Evolutionary conservation across 2,797 vertebrate species (phyloP).

Genomic region (Acomys russatus): DNA sequence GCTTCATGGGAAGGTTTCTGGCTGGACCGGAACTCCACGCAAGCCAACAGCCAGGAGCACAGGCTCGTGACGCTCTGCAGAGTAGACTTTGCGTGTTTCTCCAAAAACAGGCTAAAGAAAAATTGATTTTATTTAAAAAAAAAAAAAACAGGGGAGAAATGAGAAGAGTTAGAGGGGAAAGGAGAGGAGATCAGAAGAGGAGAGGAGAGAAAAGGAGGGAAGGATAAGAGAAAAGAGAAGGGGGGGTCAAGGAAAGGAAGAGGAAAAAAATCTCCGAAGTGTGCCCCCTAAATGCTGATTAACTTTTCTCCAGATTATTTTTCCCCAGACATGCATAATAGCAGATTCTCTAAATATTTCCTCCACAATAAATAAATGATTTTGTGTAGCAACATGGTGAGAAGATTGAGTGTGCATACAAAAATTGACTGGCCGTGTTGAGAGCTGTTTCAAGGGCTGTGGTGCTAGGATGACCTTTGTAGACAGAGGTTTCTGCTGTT

Average conservation of each 20-base stretch:
- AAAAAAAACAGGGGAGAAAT: not conserved
- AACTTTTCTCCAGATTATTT: not conserved
- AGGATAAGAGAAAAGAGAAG: not conserved
- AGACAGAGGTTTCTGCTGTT: conserved; percentile 9
- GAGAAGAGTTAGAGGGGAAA: not conserved
- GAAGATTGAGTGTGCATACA: not conserved
- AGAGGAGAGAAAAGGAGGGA: not conserved
- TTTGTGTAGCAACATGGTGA: conserved; percentile 49
- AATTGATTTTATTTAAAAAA: not conserved
- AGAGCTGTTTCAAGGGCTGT: not conserved
- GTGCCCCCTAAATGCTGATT: not conserved
- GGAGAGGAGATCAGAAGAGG: rapidly evolving
- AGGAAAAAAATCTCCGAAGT: not conserved
- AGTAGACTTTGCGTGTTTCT: conserved; percentile 49
- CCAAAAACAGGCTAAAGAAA: conserved; percentile 17
- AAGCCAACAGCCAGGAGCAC: conserved; percentile 79
- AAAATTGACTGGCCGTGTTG: conserved; percentile 9
- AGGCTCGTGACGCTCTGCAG: conserved; percentile 47
- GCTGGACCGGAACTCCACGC: conserved; percentile 72
- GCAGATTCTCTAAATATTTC: conserved; percentile 24
- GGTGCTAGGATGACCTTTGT: not conserved
- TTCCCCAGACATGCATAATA: conserved; percentile 50
- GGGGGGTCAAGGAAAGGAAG: not conserved
- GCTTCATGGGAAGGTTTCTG: conserved; percentile 78
- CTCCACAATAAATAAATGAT: conserved; percentile 70